These are phyloP conservation scores for Agrilus mali DNA, from an alignment of 2,888 invertebrate genomes.

Conservation along the genomic window DNA sequence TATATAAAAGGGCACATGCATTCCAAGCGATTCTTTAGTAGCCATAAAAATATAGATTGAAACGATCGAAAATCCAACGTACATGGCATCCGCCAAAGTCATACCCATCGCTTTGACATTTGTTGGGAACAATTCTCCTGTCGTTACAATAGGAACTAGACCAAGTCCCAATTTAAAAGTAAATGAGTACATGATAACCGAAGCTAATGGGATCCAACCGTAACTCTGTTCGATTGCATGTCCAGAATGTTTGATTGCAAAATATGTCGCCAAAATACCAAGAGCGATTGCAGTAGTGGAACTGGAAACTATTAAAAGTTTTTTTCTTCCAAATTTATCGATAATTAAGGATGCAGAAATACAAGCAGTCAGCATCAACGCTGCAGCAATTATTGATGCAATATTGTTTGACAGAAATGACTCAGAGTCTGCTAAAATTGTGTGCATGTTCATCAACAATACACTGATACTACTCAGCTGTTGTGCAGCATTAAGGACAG, in stretches of 20 bases:
- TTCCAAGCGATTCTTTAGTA: conserved; percentile 20
- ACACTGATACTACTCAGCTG: conserved; percentile 31
- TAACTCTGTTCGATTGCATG: conserved; percentile 18
- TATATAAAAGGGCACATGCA: conserved; percentile 28
- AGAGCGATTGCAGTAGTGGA: conserved; percentile 25
- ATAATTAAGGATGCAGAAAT: conserved; percentile 23
- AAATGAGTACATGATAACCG: conserved; percentile 28
- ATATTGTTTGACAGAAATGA: conserved; percentile 22
- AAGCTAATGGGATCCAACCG: conserved; percentile 28
- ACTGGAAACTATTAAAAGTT: conserved; percentile 25
- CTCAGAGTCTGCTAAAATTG: conserved; percentile 26
- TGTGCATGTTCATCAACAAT: conserved; percentile 32
- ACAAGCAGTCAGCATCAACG: conserved; percentile 26
- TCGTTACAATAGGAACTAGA: conserved; percentile 31
- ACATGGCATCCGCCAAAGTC: conserved; percentile 29
- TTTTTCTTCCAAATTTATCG: conserved; percentile 28
- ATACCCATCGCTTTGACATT: conserved; percentile 31
- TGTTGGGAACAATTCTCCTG: conserved; percentile 31
- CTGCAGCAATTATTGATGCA: conserved; percentile 28
- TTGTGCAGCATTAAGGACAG: conserved; percentile 28
- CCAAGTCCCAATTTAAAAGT: conserved; percentile 30
- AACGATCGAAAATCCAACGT: conserved; percentile 24
- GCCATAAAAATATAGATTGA: conserved; percentile 25
- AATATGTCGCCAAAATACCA: conserved; percentile 25
- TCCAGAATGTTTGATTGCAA: conserved; percentile 22